Evolutionary conservation across 2,888 invertebrate species (phyloP).

Genomic region (Diloba caeruleocephala): DNA sequence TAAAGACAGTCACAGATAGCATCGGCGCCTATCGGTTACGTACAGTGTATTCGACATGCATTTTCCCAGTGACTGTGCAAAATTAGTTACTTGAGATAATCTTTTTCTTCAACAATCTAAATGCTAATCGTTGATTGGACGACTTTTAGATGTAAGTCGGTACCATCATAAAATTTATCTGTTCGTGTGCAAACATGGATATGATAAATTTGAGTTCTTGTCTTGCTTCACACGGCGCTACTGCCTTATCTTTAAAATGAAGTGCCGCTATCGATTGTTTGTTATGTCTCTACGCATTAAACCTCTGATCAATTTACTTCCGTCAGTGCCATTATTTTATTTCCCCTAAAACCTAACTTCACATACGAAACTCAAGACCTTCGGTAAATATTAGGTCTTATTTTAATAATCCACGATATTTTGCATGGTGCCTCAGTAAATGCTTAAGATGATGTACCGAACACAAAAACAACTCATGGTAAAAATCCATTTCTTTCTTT

Average conservation of each 20-base stretch:
- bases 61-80: conserved; percentile 27
- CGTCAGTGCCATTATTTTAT: conserved; percentile 2
- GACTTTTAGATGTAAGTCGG: conserved; percentile 8
- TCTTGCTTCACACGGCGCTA: conserved; percentile 13
- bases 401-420: too few species aligned
- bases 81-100: conserved; percentile 23
- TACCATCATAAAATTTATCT: conserved; percentile 4
- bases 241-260: conserved; percentile 25
- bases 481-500: too few species aligned
- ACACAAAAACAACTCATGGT: too few species aligned
- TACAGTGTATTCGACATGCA: conserved; percentile 7
- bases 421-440: too few species aligned
- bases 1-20: conserved; percentile 12
- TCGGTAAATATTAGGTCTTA: too few species aligned
- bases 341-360: not conserved
- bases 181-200: conserved; percentile 22
- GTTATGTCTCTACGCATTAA: not conserved
- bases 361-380: too few species aligned
- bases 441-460: too few species aligned
- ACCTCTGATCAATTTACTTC: not conserved
- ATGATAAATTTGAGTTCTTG: conserved; percentile 20
- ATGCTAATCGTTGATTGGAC: not conserved
- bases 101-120: conserved; percentile 13
- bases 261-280: conserved; percentile 21
- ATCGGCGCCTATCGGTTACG: not conserved